These are phyloP conservation scores for Peromyscus aztecus DNA, from an alignment of 2,797 vertebrate species.

Conservation along the genomic window DNA sequence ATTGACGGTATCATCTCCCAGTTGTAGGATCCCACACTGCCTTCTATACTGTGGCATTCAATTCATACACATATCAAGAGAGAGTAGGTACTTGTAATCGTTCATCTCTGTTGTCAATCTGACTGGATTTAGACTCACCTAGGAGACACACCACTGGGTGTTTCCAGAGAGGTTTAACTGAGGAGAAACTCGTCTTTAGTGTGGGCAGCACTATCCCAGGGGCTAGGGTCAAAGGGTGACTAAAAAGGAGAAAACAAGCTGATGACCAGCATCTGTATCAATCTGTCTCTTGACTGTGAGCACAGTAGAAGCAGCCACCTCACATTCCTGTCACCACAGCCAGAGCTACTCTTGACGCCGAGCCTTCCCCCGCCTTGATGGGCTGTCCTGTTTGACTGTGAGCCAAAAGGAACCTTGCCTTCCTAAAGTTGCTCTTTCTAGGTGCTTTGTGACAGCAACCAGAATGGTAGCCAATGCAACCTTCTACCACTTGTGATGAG, in stretches of 20 bases:
- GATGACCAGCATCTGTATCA: neutral
- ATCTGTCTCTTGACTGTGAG: neutral
- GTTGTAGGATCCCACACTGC: neutral
- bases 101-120: neutral
- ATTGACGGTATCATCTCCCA: neutral
- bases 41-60: neutral
- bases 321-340: neutral
- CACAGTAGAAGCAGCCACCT: neutral
- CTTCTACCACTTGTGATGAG: neutral
- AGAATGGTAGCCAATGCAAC: neutral
- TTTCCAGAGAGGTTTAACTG: neutral
- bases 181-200: neutral
- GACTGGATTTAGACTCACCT: neutral
- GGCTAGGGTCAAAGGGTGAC: neutral
- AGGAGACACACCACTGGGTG: neutral
- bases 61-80: neutral
- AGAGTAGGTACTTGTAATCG: neutral
- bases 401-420: neutral
- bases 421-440: neutral
- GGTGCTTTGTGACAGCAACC: neutral
- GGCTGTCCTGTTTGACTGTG: neutral
- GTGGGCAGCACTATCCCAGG: too few species aligned
- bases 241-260: neutral
- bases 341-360: neutral
- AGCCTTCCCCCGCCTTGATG: neutral